These are phyloP conservation scores for Tenualosa thibaudeaui DNA, from an alignment of 2,797 vertebrate genomes.

Conservation along the genomic window DNA sequence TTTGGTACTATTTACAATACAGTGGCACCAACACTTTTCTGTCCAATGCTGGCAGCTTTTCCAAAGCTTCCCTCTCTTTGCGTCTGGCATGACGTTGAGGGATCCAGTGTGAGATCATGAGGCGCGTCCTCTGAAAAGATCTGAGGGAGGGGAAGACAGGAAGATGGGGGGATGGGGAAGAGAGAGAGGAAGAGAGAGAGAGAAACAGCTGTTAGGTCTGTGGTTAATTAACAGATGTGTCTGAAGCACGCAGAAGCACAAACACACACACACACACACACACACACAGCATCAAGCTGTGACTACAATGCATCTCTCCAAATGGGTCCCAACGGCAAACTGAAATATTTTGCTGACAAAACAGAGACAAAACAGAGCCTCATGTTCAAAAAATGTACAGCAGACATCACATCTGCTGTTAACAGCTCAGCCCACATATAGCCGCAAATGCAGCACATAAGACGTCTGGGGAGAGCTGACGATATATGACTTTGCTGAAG, in stretches of 20 bases:
- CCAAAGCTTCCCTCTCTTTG: background rate
- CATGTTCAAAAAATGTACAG: background rate
- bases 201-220: background rate
- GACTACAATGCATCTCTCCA: background rate
- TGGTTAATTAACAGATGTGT: constrained; percentile 26
- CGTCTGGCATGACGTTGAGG: constrained; percentile 16
- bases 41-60: constrained; percentile 12
- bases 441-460: background rate
- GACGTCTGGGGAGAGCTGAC: background rate
- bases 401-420: background rate
- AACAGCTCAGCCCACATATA: background rate
- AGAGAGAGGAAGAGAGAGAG: background rate
- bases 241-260: background rate
- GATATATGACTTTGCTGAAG: background rate
- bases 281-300: background rate
- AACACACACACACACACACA: background rate
- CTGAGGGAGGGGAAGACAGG: constrained; percentile 15
- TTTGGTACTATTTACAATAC: constrained; percentile 11
- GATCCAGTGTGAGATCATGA: constrained; percentile 31
- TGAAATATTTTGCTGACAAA: background rate
- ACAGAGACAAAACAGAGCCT: constrained; percentile 9
- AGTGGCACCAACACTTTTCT: background rate
- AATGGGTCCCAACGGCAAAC: background rate
- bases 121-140: constrained; percentile 21
- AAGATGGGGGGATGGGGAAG: background rate